These are phyloP conservation scores for Vesta saturnalis DNA, from an alignment of 2,888 invertebrate species.

Conservation along the genomic window DNA sequence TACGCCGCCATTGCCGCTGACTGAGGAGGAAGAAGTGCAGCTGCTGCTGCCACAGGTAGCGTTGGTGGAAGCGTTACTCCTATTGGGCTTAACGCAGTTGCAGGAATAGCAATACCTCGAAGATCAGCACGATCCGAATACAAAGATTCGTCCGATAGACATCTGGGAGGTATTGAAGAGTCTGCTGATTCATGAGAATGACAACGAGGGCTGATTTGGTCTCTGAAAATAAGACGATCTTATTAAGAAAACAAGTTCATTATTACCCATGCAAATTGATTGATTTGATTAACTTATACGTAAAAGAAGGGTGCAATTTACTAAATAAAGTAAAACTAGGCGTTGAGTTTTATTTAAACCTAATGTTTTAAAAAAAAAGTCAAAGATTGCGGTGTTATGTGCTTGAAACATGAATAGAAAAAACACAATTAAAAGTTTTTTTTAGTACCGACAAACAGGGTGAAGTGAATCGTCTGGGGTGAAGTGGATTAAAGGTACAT, in stretches of 20 bases:
- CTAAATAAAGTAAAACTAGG: too few species aligned
- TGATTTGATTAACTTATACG: too few species aligned
- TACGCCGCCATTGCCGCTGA: conserved; percentile 87
- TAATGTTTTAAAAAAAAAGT: too few species aligned
- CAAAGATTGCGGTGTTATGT: too few species aligned
- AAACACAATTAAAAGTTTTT: too few species aligned
- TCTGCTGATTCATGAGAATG: conserved; percentile 81
- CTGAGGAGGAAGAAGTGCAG: conserved; percentile 77
- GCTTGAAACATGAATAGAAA: too few species aligned
- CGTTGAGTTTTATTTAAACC: too few species aligned
- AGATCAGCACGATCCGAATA: conserved; percentile 71
- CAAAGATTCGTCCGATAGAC: conserved; percentile 81
- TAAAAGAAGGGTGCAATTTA: too few species aligned
- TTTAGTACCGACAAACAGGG: too few species aligned
- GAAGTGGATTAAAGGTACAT: too few species aligned
- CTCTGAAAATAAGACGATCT: conserved; percentile 69
- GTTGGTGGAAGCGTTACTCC: conserved; percentile 74
- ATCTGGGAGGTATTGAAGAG: conserved; percentile 75
- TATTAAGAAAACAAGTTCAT: neutral
- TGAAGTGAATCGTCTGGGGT: too few species aligned
- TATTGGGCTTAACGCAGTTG: conserved; percentile 72
- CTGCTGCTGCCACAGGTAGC: conserved; percentile 72
- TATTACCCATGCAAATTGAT: too few species aligned
- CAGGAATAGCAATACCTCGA: conserved; percentile 65
- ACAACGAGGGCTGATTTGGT: conserved; percentile 79